Conservation (phyloP, 1,140 invertebrate species). For the Zophobas morio region DNA sequence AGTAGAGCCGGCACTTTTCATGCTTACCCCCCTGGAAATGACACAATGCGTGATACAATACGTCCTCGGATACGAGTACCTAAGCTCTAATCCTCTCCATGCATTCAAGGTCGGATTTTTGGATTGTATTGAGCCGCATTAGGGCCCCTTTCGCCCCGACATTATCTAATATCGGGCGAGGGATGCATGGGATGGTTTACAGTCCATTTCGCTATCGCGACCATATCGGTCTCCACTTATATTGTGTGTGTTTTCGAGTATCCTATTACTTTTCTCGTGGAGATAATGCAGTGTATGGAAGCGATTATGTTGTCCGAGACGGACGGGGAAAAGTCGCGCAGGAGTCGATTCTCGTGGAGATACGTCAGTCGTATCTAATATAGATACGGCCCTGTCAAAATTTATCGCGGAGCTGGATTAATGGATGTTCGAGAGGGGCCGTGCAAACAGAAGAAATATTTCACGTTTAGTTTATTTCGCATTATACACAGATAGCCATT, state of each 20-base stretch:
- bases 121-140: slow-evolving; percentile 51
- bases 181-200: slow-evolving; percentile 56
- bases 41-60: slow-evolving; percentile 56
- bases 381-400: slow-evolving; percentile 17
- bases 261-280: slow-evolving; percentile 49
- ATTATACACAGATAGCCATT: background rate
- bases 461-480: slow-evolving; percentile 4
- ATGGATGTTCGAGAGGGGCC: background rate
- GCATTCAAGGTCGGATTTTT: slow-evolving; percentile 59
- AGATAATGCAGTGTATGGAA: slow-evolving; percentile 12
- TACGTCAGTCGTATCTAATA: slow-evolving; percentile 35
- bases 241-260: slow-evolving; percentile 45
- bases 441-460: background rate
- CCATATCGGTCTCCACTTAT: slow-evolving; percentile 45
- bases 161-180: slow-evolving; percentile 56
- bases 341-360: slow-evolving; percentile 1
- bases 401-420: slow-evolving; percentile 26
- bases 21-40: slow-evolving; percentile 57
- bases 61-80: slow-evolving; percentile 56
- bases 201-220: slow-evolving; percentile 59
- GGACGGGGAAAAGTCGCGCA: slow-evolving; percentile 9
- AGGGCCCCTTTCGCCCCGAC: slow-evolving; percentile 50
- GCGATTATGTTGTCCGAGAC: slow-evolving; percentile 11
- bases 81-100: slow-evolving; percentile 56
- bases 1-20: slow-evolving; percentile 56